Base-by-base conservation (phyloP, 1,140 invertebrate species). In the Drosophila dunni region DNA sequence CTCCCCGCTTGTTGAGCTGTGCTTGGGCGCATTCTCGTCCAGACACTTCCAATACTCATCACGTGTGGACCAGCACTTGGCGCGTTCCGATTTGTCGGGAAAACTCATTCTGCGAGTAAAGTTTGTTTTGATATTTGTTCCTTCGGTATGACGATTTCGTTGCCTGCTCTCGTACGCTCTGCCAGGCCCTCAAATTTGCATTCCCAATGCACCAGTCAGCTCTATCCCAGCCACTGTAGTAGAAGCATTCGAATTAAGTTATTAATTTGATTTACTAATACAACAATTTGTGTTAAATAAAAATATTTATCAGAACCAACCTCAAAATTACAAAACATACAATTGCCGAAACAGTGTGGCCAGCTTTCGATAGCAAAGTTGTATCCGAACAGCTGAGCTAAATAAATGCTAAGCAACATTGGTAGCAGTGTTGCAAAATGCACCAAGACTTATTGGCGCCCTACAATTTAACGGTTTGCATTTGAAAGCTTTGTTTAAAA, bases 11-110 rank as follows among this genome's bases (percentile, higher is more conserved):
- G 91, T 92, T 29, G 91, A 91, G 46, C 85, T 91, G 15, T 92
- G 72, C 60, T 93, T 91, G 92, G 94, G 88, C 93, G 94, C 91
- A 89, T 94, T 91, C 93, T 95, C 82, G 92, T 97, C 96, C 64
- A 98, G 93, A 93, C 98, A 99, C 77, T 96, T 95, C 97, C 97
- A 98, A 92, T 97, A 98, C 46, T 94, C 93, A 93, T 99, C 97
- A 82, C 97, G 94, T 66, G 96, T 94, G 73, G 93, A 93, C 97
- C 97, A 98, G 93, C 98, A 99, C 82, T 93, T 94, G 89, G 95
- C 93, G 78, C 98, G 94, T 90, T 97, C 95, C 75, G 95, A 94
- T 94, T 97, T 98, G 79, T 94, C 95, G 54, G 97, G 96, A 93
- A 97, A 97, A 82, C 96, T 96, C 97, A 97, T 97, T 91, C 17